Base-by-base conservation (phyloP, 2,113 vertebrate species). In the Macquaria ambigua region DNA sequence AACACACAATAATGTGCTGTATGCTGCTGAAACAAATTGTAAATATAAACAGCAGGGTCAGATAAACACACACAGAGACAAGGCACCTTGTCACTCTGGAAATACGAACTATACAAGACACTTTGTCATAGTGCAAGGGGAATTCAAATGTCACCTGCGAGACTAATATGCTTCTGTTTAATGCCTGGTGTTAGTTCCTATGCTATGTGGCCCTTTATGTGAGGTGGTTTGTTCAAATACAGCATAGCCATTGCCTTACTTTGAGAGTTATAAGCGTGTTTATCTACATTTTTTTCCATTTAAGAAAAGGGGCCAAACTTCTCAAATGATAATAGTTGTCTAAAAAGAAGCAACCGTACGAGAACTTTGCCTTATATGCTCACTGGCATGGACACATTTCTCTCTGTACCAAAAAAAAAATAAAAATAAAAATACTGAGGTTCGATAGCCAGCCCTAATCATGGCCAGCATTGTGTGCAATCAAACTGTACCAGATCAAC, bases 11-110 rank as follows among this genome's bases (percentile, higher is more conserved):
- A 25, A 37, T 34, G 34, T 34, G 34, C 34, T 41, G 52, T 34
- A 23, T 43, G 7, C 14, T 59, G 9, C 1, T 31, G 52, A 41
- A 53, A 61, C 58, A 73, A 56, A 41, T 68, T 61, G 21, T 31
- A 46, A 66, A 75, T 58, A 39, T 28, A 20, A 76, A 48, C 66
- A 64, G 1, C 46, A 68, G 53, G 11, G 34, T 77, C 6, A 68
- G 34, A 58, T 9, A 74, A 56, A 80, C 18, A 55, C 34, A 68
- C 66, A 61, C 48, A 1, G 25, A 74, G 37, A 46, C 21, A 79
- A 58, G 25, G 66, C 43, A 52, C 37, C n/a, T 69, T 34, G 31
- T 59, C 3, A 15, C 3, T 53, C 14, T 64, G 20, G 18, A 63
- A 63, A 75, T 16, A 63, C 20, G 21, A 76, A 8, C 73, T n/a